Conservation (phyloP, 2,797 vertebrate species). For the Champsocephalus gunnari region DNA sequence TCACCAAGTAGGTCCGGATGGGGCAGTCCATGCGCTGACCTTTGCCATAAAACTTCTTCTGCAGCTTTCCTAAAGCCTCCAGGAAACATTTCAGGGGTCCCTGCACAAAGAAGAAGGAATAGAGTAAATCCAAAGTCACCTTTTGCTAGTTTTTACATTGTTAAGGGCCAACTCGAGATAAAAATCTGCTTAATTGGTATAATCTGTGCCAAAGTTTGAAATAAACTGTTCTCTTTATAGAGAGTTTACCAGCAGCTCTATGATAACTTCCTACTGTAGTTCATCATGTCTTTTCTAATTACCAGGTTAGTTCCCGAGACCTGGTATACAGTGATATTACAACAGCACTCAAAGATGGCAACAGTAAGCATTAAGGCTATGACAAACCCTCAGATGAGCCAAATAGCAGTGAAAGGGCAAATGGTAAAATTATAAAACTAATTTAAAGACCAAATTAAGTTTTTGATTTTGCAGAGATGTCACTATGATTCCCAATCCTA, state of each 20-base stretch:
- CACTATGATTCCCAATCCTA: neutral
- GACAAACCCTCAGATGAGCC: neutral
- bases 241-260: neutral
- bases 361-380: neutral
- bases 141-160: neutral
- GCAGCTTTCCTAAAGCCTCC: slow-evolving; percentile 74
- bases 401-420: neutral
- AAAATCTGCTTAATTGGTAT: neutral
- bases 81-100: slow-evolving; percentile 77
- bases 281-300: neutral
- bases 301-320: neutral
- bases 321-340: neutral
- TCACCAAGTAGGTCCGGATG: slow-evolving; percentile 96
- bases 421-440: neutral
- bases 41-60: slow-evolving; percentile 76
- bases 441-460: neutral
- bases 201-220: neutral
- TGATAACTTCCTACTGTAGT: neutral
- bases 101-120: slow-evolving; percentile 70
- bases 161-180: neutral
- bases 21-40: slow-evolving; percentile 85
- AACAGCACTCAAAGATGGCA: neutral
- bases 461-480: too few species aligned
- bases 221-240: neutral
- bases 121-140: neutral